Conservation (phyloP, 2,888 invertebrate genomes). For the Mamestra brassicae region DNA sequence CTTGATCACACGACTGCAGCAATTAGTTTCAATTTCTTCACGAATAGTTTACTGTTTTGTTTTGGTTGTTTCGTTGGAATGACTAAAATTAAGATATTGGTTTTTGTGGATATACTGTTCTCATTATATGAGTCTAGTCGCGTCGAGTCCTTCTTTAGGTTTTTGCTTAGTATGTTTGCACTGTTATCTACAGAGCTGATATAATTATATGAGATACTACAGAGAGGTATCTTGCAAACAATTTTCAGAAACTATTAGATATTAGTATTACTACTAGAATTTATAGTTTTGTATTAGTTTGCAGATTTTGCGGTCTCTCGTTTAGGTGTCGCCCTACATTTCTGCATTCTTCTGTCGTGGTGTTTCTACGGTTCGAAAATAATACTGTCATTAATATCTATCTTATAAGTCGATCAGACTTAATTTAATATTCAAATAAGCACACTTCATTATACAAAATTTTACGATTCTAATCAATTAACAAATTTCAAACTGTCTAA, state of each 20-base stretch:
- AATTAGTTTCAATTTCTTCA: conserved; percentile 63
- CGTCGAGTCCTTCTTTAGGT: not conserved
- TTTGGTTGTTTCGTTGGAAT: conserved; percentile 6
- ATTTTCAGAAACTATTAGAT: not conserved
- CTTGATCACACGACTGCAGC: conserved; percentile 49
- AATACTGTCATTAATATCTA: conserved; percentile 27
- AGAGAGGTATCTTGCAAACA: not conserved
- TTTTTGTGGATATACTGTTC: not conserved
- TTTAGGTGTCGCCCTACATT: not conserved
- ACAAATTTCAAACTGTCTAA: conserved; percentile 37
- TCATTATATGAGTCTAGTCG: not conserved
- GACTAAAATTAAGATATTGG: not conserved
- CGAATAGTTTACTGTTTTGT: conserved; percentile 47
- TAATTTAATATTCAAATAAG: conserved; percentile 37
- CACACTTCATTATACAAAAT: conserved; percentile 36
- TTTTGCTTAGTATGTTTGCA: not conserved
- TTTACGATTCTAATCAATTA: conserved; percentile 49
- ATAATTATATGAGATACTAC: not conserved
- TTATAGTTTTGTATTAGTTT: not conserved
- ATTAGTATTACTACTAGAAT: not conserved
- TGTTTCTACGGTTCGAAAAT: conserved; percentile 1
- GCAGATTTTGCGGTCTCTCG: not conserved
- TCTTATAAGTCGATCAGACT: conserved; percentile 11
- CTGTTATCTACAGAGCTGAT: not conserved
- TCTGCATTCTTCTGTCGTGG: conserved; percentile 20